Evolutionary conservation across 2,113 vertebrate species (phyloP), one percentile per base, ranked within the genome.

Genomic region (Leptocoma aspasia): DNA sequence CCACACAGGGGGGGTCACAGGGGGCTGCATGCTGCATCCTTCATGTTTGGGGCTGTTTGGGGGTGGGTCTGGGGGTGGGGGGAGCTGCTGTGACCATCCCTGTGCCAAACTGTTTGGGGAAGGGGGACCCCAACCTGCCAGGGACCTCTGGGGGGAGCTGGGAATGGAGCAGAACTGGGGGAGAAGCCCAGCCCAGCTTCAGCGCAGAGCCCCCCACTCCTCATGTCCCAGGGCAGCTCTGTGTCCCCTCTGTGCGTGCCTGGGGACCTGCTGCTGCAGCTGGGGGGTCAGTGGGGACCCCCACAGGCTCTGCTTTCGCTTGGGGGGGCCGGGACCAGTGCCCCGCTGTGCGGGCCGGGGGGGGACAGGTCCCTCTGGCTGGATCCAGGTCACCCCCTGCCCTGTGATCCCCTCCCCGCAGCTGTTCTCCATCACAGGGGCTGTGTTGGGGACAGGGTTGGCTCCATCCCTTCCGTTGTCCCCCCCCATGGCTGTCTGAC

Each of bases 181-280:
- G 15, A 26, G 12, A 21, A 26, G 15, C 79, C 69, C 24, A 65
- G 47, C 85, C 39, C 1, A 0, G 45, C 28, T 26, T 19, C 2
- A 39, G 28, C 42, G 3, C 81, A 28, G 60, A 64, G 35, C 44
- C 44, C 54, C n/a, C 75, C 70, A 11, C 35, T 3, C 60, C 24
- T 33, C 9, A 0, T 6, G 13, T 31, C 83, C 50, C 39, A 15
- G 59, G 52, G 53, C 44, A 49, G 65, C 64, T 77, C 79, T 11
- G 31, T 0, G 1, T 35, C 47, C 69, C 41, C 64, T 24, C 66
- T 7, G 4, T 2, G 0, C 1, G 0, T 26, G 47, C 35, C 39
- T 18, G 33, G 37, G 65, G 44, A 2, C 30, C 75, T 22, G 30
- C 70, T 71, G 76, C 85, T 81, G 65, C 69, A 17, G 3, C 5